Percentiles rank a stretch among this genome's conserved stretches.
Conservation (phyloP, 2,797 vertebrate genomes). For the Euphonia xanthogaster region DNA sequence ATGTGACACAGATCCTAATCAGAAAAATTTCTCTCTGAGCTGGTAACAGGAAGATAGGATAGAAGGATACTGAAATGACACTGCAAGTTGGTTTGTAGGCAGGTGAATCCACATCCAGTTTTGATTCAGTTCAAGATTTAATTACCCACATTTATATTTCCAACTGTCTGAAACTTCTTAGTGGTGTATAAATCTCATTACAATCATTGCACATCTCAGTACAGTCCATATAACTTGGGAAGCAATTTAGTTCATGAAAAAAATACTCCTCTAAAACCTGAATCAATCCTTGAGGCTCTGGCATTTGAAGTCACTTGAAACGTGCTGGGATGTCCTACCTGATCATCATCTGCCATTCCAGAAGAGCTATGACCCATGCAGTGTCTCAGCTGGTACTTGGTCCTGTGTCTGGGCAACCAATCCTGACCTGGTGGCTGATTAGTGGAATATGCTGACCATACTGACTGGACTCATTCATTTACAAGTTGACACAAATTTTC, state of each 20-base stretch:
- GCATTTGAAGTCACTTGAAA: neutral
- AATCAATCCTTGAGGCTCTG: neutral
- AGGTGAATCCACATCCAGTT: neutral
- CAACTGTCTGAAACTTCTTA: neutral
- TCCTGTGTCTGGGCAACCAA: accelerated
- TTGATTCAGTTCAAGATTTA: neutral
- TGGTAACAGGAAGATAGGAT: neutral
- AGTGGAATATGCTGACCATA: neutral
- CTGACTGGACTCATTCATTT: neutral
- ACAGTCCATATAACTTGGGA: neutral
- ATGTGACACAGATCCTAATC: neutral
- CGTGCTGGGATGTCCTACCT: neutral
- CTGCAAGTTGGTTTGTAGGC: neutral
- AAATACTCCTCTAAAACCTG: neutral
- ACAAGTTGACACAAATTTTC: neutral
- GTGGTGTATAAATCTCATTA: neutral
- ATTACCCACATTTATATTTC: neutral
- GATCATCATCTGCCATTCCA: neutral
- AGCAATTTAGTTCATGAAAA: neutral
- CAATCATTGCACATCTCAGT: neutral
- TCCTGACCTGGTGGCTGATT: neutral
- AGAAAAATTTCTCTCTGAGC: neutral
- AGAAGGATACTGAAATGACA: neutral
- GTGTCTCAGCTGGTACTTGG: neutral
- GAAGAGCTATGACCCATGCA: neutral